A percentile compares a stretch with the other conserved stretches of the same genome.
These are phyloP conservation scores for Brachyopa scutellaris DNA, from an alignment of 2,888 invertebrate species.

Conservation along the genomic window DNA sequence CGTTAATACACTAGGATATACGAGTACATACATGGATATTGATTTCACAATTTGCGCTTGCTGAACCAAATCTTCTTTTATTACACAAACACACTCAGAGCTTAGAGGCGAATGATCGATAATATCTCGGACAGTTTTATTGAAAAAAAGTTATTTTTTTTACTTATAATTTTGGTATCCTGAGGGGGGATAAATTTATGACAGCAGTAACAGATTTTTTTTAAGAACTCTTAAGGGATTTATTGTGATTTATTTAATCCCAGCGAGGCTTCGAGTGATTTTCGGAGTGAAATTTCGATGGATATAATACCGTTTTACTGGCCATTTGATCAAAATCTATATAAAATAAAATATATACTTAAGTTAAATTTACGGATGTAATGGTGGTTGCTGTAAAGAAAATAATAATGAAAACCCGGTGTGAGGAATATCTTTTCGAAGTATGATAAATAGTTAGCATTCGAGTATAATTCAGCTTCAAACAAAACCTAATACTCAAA, in stretches of 20 bases:
- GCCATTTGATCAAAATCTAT: conserved; percentile 22
- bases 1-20: conserved; percentile 16
- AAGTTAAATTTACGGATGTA: conserved; percentile 35
- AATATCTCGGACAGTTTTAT: conserved; percentile 35
- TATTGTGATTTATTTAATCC: conserved; percentile 40
- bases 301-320: conserved; percentile 5
- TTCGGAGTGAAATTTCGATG: conserved; percentile 16
- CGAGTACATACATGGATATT: conserved; percentile 54
- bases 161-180: conserved; percentile 9
- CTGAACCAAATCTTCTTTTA: conserved; percentile 6
- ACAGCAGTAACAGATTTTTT: conserved; percentile 16
- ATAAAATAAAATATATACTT: conserved; percentile 4
- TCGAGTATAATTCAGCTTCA: no score
- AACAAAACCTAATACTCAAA: no score
- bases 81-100: background rate
- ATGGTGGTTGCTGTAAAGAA: no score
- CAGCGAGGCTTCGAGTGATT: conserved; percentile 6
- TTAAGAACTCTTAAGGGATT: conserved; percentile 17
- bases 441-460: no score
- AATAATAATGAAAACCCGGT: no score
- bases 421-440: no score
- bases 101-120: conserved; percentile 23
- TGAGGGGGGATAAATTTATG: conserved; percentile 7
- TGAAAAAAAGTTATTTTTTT: conserved; percentile 8
- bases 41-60: conserved; percentile 19